Evolutionary conservation across 2,888 invertebrate species (phyloP), one percentile per base, ranked within the genome.

Genomic region (Alloplasta piceator): DNA sequence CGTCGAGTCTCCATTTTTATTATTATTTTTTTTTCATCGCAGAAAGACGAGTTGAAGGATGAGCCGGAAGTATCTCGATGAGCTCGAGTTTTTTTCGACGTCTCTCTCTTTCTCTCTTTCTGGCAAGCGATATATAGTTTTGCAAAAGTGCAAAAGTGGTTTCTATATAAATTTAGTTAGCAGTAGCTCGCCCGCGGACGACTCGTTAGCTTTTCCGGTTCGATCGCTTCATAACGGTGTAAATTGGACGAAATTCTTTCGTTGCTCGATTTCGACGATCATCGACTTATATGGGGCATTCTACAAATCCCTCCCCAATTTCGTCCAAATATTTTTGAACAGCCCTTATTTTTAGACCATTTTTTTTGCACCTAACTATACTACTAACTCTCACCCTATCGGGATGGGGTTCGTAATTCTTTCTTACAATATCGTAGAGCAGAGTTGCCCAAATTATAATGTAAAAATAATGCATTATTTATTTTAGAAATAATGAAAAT

Each of bases 201-300:
- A 3, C 71, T 77, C 70, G 56, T 77, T 77, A 77, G 70, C 63
- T 16, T 63, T 55, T 56, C 26, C 12, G 56, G 63, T 64, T 63
- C 70, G 3, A 56, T 77, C 26, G 70, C 55, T 64, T 48, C 16
- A 41, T 39, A 70, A 46, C 48, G 50, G 26, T 5, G 26, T 41
- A 14, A 66, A 74, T 74, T 38, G 74, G 38, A 64, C 48, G 36
- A 14, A 58, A 67, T 16, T 26, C 41, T 55, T 67, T 67, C 43
- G 10, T 3, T 2, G 26, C 26, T 26, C 26, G 26, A 26, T 26
- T 43, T 43, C 43, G 43, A 43, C 10, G 10, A 43, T 43, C 43
- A 43, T 43, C 43, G 43, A 10, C 10, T 6, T 9, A 43, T 43
- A 43, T 10, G 26, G 26, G 26, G 26, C 10, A 9, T 43, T 43